Evolutionary conservation across 30 jellyfish, hydroid and myxozoan species (phyloP).

Genomic region (Morbakka virulenta): DNA sequence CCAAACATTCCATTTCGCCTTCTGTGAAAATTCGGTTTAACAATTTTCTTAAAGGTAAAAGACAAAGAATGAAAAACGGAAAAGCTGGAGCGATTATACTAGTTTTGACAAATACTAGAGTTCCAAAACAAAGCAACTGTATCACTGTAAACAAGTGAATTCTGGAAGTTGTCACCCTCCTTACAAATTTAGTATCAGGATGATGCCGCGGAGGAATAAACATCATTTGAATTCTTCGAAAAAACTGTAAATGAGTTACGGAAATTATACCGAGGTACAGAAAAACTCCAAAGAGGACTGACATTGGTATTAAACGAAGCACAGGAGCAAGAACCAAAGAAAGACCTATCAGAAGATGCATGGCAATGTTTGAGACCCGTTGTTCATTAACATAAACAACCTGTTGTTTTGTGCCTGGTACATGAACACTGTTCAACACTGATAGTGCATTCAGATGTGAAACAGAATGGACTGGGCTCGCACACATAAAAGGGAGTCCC

Average conservation of each 20-base stretch:
- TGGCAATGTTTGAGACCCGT: constrained; percentile 69
- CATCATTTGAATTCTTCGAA: constrained; percentile 58
- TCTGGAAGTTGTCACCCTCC: constrained; percentile 61
- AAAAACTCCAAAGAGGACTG: constrained; percentile 79
- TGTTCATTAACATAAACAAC: constrained; percentile 76
- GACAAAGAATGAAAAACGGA: constrained; percentile 73
- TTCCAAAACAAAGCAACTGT: constrained; percentile 52
- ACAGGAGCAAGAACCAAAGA: constrained; percentile 72
- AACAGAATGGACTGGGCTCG: constrained; percentile 82
- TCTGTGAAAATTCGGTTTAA: constrained; percentile 49
- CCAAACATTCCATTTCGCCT: constrained; percentile 79
- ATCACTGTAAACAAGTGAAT: constrained; percentile 68
- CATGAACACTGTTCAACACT: constrained; percentile 57
- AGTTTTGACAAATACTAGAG: constrained; percentile 57
- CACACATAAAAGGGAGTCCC: constrained; percentile 94
- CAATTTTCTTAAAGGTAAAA: constrained; percentile 54
- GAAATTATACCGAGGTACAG: constrained; percentile 82
- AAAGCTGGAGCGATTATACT: constrained; percentile 70
- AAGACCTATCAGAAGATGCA: constrained; percentile 68
- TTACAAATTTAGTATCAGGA: constrained; percentile 66
- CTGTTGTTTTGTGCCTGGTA: constrained; percentile 81
- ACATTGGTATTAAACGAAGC: constrained; percentile 68
- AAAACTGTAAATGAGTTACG: constrained; percentile 51
- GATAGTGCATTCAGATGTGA: constrained; percentile 74
- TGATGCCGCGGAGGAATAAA: constrained; percentile 70